A percentile compares a stretch with the other conserved stretches of the same genome.
These are phyloP conservation scores for Phenganax marumi DNA, from an alignment of 92 coral and sea anemone species.

Conservation along the genomic window DNA sequence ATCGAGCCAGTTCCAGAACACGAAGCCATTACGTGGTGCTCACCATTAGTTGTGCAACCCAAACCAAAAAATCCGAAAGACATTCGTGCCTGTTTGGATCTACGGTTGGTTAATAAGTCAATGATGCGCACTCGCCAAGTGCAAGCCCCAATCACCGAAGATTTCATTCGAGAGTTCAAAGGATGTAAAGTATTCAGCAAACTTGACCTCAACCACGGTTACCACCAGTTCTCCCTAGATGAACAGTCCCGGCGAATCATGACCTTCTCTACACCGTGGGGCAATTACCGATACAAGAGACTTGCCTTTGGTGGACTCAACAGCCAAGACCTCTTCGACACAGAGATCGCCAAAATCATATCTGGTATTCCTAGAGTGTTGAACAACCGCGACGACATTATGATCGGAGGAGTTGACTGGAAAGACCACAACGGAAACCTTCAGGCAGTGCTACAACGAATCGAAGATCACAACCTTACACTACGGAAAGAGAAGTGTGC, in stretches of 20 bases:
- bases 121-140: conserved; percentile 56
- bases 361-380: conserved; percentile 57
- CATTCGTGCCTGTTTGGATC: conserved; percentile 53
- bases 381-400: conserved; percentile 57
- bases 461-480: conserved; percentile 34
- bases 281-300: conserved; percentile 51
- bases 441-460: conserved; percentile 37
- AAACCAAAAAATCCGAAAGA: conserved; percentile 60
- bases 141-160: conserved; percentile 51
- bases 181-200: conserved; percentile 45
- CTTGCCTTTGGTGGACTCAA: conserved; percentile 57
- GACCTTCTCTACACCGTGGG: too few species aligned
- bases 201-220: conserved; percentile 44
- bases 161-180: conserved; percentile 45
- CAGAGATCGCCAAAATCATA: too few species aligned
- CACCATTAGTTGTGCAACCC: conserved; percentile 52
- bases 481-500: conserved; percentile 48
- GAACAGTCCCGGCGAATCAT: conserved; percentile 48
- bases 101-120: conserved; percentile 44
- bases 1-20: conserved; percentile 58
- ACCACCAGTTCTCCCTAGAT: neutral
- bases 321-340: conserved; percentile 65
- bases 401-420: conserved; percentile 40
- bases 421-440: conserved; percentile 55
- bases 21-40: conserved; percentile 53